phyloP scores from a whole-genome alignment of 1,140 invertebrate genomes.

The Dinoponera quadriceps region DNA sequence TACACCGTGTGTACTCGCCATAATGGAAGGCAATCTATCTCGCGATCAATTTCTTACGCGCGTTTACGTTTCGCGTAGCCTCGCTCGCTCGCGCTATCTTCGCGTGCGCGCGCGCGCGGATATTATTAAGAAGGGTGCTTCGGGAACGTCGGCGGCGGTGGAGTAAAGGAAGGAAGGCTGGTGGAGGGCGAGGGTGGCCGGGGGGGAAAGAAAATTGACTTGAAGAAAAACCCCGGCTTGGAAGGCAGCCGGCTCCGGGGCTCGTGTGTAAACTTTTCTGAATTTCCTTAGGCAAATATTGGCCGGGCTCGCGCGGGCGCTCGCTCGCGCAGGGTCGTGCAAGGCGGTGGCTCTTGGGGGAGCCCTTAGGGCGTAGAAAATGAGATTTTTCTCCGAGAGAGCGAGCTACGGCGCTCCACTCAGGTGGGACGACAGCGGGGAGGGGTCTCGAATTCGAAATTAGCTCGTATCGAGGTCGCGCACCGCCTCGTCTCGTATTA shows the following conservation, averaged over 20 bases:
- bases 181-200: not conserved
- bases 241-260: conserved; percentile 75
- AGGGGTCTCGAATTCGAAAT: conserved; percentile 83
- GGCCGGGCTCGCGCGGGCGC: conserved; percentile 75
- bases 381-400: conserved; percentile 83
- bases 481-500: conserved; percentile 75
- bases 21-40: conserved; percentile 59
- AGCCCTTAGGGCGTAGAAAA: conserved; percentile 84
- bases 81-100: conserved; percentile 43
- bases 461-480: conserved; percentile 80
- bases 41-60: conserved; percentile 60
- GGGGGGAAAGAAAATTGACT: conserved; percentile 78
- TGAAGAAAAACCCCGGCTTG: conserved; percentile 77
- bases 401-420: conserved; percentile 58
- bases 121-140: conserved; percentile 73
- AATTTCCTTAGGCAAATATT: conserved; percentile 85
- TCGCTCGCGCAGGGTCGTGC: conserved; percentile 68
- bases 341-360: conserved; percentile 78
- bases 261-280: conserved; percentile 84
- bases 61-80: conserved; percentile 55
- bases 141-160: not conserved
- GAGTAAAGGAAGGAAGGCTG: not conserved
- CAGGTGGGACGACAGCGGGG: conserved; percentile 59
- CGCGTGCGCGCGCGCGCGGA: conserved; percentile 42
- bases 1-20: conserved; percentile 22